Evolutionary conservation across 2,888 invertebrate species (phyloP).

Genomic region (Micoletzkya japonica): DNA sequence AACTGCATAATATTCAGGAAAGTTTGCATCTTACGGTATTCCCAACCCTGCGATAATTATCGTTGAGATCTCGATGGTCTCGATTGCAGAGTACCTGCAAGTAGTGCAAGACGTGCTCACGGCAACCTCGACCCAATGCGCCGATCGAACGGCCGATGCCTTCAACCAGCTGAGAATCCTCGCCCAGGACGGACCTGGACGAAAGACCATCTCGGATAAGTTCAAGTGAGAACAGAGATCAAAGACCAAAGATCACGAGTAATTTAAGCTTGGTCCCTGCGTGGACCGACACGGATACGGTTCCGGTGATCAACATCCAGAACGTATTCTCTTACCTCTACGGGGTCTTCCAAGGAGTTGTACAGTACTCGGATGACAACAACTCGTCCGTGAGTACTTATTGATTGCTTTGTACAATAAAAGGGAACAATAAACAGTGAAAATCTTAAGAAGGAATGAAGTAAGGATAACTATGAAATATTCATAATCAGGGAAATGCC

Average conservation of each 20-base stretch:
- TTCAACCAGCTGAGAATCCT: conserved; percentile 2
- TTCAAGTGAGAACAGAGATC: not conserved
- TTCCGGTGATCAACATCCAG: conserved; percentile 2
- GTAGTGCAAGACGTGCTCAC: conserved; percentile 9
- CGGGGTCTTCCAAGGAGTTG: conserved; percentile 83
- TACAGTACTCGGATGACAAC: conserved; percentile 93
- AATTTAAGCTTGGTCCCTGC: not conserved
- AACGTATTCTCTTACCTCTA: conserved; percentile 69
- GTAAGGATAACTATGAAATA: not conserved
- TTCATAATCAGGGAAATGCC: conserved; percentile 7
- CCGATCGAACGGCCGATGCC: not conserved
- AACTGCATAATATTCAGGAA: not conserved
- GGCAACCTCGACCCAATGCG: not conserved
- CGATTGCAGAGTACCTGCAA: conserved; percentile 21
- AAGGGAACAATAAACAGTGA: not conserved
- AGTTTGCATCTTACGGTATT: too few species aligned
- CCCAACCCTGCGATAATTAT: too few species aligned
- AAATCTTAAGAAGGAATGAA: not conserved
- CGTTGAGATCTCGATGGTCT: too few species aligned
- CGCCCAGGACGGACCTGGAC: not conserved
- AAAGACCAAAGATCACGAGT: not conserved
- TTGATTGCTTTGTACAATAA: not conserved
- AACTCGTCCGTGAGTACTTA: conserved; percentile 66
- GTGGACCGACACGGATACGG: not conserved
- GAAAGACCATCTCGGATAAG: conserved; percentile 8